Percentiles rank a stretch among this genome's conserved stretches.
These are phyloP conservation scores for Macrotrachela quadricornifera DNA, from an alignment of 1,140 invertebrate species.

Conservation along the genomic window DNA sequence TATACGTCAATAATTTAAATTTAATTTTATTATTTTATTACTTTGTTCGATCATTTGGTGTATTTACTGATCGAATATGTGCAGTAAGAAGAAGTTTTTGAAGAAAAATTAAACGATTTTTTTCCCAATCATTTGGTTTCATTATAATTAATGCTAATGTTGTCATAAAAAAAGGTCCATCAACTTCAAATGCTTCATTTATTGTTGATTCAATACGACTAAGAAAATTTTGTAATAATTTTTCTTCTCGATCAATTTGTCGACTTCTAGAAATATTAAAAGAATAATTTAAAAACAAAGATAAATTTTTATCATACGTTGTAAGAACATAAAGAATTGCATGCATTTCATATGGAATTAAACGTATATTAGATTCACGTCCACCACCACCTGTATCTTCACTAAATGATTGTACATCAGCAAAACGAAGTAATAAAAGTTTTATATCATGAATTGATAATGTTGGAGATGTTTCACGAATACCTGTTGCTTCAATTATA, in stretches of 20 bases:
- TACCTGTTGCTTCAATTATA: constrained; percentile 27
- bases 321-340: constrained; percentile 84
- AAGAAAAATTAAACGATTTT: constrained; percentile 45
- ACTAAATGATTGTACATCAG: constrained; percentile 78
- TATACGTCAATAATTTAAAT: not conserved
- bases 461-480: constrained; percentile 24
- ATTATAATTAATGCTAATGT: constrained; percentile 55
- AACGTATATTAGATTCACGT: constrained; percentile 86
- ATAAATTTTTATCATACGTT: constrained; percentile 42
- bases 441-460: constrained; percentile 83
- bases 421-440: constrained; percentile 63
- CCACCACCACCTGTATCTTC: constrained; percentile 80
- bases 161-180: constrained; percentile 64
- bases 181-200: constrained; percentile 58
- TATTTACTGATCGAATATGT: constrained; percentile 41
- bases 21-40: constrained; percentile 12
- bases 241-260: constrained; percentile 47
- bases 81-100: constrained; percentile 52
- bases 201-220: constrained; percentile 39
- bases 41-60: constrained; percentile 13
- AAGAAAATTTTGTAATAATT: constrained; percentile 44
- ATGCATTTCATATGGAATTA: constrained; percentile 76
- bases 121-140: constrained; percentile 44
- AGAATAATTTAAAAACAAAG: not conserved
- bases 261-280: constrained; percentile 47